Conservation (phyloP, 1,140 invertebrate species). For the Odontomachus brunneus region DNA sequence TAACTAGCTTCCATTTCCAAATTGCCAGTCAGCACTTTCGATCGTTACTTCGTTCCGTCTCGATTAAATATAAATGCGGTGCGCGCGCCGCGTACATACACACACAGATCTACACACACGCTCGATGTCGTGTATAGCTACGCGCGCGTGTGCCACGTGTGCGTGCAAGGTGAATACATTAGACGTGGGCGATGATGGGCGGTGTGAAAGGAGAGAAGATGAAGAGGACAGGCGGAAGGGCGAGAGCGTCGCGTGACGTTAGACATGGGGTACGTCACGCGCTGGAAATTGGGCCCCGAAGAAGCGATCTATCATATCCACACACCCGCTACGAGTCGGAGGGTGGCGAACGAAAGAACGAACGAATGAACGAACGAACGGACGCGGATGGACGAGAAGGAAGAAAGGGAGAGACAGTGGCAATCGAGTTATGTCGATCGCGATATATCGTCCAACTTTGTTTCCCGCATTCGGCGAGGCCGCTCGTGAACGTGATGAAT, state of each 20-base stretch:
- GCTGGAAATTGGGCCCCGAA: conserved; percentile 71
- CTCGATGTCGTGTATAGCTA: not conserved
- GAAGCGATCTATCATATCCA: conserved; percentile 78
- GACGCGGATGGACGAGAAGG: conserved; percentile 44
- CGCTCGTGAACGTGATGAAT: conserved; percentile 46
- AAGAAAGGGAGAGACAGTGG: conserved; percentile 63
- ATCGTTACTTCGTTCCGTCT: too few relatives aligned
- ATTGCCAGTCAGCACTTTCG: not conserved
- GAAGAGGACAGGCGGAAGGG: conserved; percentile 16
- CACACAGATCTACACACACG: too few relatives aligned
- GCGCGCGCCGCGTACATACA: too few relatives aligned
- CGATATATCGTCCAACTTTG: conserved; percentile 64
- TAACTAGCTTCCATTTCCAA: not conserved
- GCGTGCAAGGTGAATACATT: not conserved
- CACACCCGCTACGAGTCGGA: conserved; percentile 47
- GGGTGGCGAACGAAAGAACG: conserved; percentile 25
- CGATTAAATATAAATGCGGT: too few relatives aligned
- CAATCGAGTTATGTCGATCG: conserved; percentile 77
- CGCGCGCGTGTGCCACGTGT: not conserved
- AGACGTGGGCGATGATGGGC: conserved; percentile 31
- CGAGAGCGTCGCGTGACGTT: conserved; percentile 48
- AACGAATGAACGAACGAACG: too few relatives aligned
- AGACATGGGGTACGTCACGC: conserved; percentile 44
- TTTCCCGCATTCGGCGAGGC: conserved; percentile 59
- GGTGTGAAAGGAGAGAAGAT: conserved; percentile 1